phyloP scores from a whole-genome alignment of 2,888 invertebrate species.

The Megaustenia siamemsis region DNA sequence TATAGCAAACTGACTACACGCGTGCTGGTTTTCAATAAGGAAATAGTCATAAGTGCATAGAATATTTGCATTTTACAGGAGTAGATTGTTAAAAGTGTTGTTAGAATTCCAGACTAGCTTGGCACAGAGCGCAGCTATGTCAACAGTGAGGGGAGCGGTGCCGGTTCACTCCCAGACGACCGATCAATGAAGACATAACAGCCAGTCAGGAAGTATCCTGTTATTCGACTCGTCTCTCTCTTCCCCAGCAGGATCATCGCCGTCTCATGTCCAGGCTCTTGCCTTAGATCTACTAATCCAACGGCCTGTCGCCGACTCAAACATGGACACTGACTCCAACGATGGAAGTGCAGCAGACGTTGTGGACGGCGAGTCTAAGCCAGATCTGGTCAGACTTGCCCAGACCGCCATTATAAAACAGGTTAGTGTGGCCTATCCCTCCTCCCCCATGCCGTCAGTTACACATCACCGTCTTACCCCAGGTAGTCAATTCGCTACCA shows the following conservation, averaged over 20 bases:
- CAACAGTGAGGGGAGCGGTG: neutral
- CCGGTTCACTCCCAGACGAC: constrained; percentile 15
- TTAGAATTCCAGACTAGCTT: neutral
- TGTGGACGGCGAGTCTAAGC: constrained; percentile 77
- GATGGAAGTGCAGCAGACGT: constrained; percentile 73
- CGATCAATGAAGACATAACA: constrained; percentile 55
- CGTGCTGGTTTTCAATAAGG: neutral
- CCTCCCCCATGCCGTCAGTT: constrained; percentile 51
- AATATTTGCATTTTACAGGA: neutral
- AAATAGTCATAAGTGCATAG: neutral
- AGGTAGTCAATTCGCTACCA: constrained; percentile 35
- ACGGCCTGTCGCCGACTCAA: constrained; percentile 48
- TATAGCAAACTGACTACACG: neutral
- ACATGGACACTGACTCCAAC: constrained; percentile 76
- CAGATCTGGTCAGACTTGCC: constrained; percentile 77
- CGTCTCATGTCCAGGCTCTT: constrained; percentile 53
- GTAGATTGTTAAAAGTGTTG: neutral
- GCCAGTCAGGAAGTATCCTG: constrained; percentile 51
- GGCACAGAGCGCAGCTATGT: constrained; percentile 31
- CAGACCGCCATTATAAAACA: constrained; percentile 79
- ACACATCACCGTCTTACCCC: constrained; percentile 40
- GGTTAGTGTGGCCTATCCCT: constrained; percentile 63
- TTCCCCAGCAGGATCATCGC: constrained; percentile 49
- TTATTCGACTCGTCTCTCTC: constrained; percentile 26
- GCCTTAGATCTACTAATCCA: constrained; percentile 36